Evolutionary conservation across 2,113 vertebrate species (phyloP).

Genomic region (Pachyramphus minor): DNA sequence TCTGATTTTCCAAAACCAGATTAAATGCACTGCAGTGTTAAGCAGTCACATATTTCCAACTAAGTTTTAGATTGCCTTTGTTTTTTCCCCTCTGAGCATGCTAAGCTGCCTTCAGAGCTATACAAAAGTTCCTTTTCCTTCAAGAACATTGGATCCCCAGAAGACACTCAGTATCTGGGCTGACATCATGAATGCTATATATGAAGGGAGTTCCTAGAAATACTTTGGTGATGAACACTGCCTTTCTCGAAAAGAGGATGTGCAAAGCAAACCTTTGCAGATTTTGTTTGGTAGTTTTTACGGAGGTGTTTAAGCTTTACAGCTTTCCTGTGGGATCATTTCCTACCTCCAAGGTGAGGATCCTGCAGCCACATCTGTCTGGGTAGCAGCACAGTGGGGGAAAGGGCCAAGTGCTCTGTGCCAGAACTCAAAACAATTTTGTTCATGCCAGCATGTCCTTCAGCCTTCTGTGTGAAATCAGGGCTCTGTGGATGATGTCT

Average conservation of each 20-base stretch:
- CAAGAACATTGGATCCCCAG: not conserved
- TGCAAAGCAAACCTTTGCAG: not conserved
- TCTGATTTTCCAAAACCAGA: not conserved
- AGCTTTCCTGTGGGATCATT: not conserved
- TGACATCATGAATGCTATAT: not conserved
- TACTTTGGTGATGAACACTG: not conserved
- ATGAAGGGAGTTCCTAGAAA: not conserved
- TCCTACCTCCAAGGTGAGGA: not conserved
- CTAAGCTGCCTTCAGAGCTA: not conserved
- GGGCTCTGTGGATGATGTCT: not conserved
- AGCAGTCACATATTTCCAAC: not conserved
- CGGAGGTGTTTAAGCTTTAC: not conserved
- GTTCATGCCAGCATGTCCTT: not conserved
- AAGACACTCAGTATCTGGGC: not conserved
- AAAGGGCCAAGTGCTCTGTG: not conserved
- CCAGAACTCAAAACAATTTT: not conserved
- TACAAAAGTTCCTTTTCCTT: not conserved
- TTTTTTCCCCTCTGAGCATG: not conserved
- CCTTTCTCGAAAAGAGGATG: rapidly evolving
- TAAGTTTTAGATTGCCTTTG: not conserved
- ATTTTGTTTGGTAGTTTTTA: not conserved
- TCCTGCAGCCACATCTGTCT: not conserved
- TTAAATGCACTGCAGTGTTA: not conserved
- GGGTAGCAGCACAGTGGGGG: not conserved
- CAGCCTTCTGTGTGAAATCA: not conserved